These are phyloP conservation scores for Typhlichthys subterraneus DNA, from an alignment of 2,797 vertebrate genomes.

Conservation along the genomic window DNA sequence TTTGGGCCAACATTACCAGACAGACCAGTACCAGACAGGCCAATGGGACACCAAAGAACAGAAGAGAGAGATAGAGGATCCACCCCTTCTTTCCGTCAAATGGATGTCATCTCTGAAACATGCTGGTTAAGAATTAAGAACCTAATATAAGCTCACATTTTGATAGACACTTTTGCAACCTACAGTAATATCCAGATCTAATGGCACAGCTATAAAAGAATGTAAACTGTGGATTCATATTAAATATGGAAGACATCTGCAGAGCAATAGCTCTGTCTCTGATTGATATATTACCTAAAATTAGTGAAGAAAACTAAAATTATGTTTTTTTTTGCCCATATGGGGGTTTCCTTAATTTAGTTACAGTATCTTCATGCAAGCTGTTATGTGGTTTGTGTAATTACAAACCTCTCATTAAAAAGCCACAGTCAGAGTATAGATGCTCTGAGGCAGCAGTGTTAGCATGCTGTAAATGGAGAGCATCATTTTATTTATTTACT, in stretches of 20 bases:
- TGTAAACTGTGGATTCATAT: constrained; percentile 8
- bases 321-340: not conserved
- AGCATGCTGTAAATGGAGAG: not conserved
- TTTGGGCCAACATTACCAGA: not conserved
- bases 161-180: not conserved
- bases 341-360: not conserved
- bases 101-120: no score
- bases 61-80: not conserved
- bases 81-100: no score
- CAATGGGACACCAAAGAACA: not conserved
- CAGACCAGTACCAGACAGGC: constrained; percentile 6
- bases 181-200: not conserved
- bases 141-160: constrained; percentile 2
- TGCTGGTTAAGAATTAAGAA: no score
- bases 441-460: constrained; percentile 22
- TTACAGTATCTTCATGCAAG: not conserved
- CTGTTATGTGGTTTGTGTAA: not conserved
- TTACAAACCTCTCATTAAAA: not conserved
- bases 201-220: constrained; percentile 8
- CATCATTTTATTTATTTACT: not conserved
- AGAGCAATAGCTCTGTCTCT: no score
- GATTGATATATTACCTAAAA: constrained; percentile 2
- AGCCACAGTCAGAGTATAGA: not conserved
- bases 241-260: not conserved
- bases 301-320: not conserved